Conservation (phyloP, 2,888 invertebrate genomes). For the Cartodere bifasciata region DNA sequence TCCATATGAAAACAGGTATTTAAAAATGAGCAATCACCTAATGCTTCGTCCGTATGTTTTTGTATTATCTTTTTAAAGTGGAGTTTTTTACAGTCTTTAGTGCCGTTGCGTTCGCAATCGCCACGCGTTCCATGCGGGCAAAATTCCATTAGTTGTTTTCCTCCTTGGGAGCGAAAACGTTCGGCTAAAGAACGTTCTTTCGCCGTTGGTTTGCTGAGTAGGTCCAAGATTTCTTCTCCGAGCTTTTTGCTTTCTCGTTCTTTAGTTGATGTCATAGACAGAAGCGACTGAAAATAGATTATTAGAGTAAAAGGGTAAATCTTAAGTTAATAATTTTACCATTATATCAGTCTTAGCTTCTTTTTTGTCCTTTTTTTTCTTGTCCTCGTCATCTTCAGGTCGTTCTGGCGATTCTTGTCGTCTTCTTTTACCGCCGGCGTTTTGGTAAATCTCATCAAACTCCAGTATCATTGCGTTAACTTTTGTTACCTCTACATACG, state of each 20-base stretch:
- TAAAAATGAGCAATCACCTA: conserved; percentile 93
- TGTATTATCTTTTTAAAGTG: conserved; percentile 97
- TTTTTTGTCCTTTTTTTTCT: conserved; percentile 42
- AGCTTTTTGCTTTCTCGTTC: conserved; percentile 93
- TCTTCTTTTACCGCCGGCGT: too few species aligned
- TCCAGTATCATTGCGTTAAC: conserved; percentile 40
- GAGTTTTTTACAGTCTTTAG: conserved; percentile 65
- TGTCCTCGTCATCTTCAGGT: conserved; percentile 42
- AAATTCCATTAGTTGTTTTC: conserved; percentile 86
- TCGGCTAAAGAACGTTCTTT: conserved; percentile 93
- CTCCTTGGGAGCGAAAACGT: conserved; percentile 91
- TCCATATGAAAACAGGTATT: conserved; percentile 99
- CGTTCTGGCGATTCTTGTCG: conserved; percentile 32
- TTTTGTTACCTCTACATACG: conserved; percentile 44
- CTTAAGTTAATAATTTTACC: conserved; percentile 19
- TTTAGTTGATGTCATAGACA: conserved; percentile 86
- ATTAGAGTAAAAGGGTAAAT: too few species aligned
- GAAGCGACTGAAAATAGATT: conserved; percentile 52
- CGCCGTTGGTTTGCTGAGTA: conserved; percentile 89
- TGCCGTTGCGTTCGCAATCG: conserved; percentile 58
- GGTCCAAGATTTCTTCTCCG: conserved; percentile 88
- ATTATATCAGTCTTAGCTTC: conserved; percentile 50
- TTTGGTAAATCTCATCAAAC: too few species aligned
- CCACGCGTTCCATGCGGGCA: conserved; percentile 90
- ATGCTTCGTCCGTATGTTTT: conserved; percentile 81